Evolutionary conservation across 2,888 invertebrate genomes (phyloP), one percentile per base, ranked within the genome.

Genomic region (Alloplasta piceator): DNA sequence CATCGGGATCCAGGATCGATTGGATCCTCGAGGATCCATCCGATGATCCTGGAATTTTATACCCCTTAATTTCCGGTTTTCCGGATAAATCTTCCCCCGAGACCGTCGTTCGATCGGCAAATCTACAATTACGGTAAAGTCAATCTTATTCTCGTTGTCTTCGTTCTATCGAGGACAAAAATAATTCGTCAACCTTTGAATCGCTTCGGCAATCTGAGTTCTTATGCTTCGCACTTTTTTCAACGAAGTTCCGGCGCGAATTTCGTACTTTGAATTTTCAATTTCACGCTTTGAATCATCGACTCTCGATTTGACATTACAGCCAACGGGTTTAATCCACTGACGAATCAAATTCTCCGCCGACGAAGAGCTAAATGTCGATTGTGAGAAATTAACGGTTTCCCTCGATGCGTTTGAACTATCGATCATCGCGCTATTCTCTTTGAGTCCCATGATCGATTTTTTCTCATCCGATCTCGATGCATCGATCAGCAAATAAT

Each of bases 261-360:
- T 16, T 5, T 7, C 58, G 14, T 36, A 14, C 58, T 14, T 4
- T 1, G 48, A 39, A 43, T 58, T 52, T 5, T 38, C 9, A 5
- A 12, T 55, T 36, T 16, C 52, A 26, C 12, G 6, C 10, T 1
- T 12, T 7, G 26, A 56, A 12, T 46, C 46, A 26, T 39, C 6
- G 3, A 26, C 6, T 61, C 7, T 39, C 55, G 5, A 68, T 10
- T 7, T 61, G 5, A 26, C 55, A 5, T 58, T 63, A 10, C 38
- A 12, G 12, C 52, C 12, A n/a, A n/a, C n/a, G n/a, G 58, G 64
- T 26, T 75, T 84, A 6, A 85, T 78, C 86, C 87, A 86, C 60
- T 85, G 82, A 0, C 76, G 82, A 66, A 87, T 87, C 74, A 86
- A 75, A 61, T 88, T 85, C 48, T 88, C 87, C 3, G 83, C 83